Evolutionary conservation across 2,797 vertebrate genomes (phyloP).

Genomic region (Molossus alvarezi): DNA sequence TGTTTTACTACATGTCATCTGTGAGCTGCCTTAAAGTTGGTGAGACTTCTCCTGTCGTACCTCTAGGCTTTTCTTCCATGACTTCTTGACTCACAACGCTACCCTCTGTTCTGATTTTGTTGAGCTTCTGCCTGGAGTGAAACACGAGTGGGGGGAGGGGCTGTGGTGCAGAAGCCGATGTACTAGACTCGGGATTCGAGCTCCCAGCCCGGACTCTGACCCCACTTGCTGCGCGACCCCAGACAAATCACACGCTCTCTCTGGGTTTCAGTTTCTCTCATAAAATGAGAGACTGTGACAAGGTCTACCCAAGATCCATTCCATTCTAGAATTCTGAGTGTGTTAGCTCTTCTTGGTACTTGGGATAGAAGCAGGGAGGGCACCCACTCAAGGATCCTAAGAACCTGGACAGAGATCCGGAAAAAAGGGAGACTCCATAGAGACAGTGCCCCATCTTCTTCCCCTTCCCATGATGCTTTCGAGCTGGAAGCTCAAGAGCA

Average conservation of each 20-base stretch:
- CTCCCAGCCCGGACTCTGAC: neutral
- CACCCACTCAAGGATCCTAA: neutral
- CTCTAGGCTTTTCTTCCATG: neutral
- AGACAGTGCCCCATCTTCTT: neutral
- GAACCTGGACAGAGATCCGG: neutral
- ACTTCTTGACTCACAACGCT: conserved; percentile 41
- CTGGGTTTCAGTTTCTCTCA: neutral
- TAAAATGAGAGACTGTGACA: neutral
- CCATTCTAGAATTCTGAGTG: neutral
- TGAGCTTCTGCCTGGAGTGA: neutral
- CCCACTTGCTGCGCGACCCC: neutral
- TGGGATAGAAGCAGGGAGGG: neutral
- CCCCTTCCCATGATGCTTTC: neutral
- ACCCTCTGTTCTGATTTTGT: neutral
- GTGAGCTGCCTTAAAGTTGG: neutral
- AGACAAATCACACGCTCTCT: neutral
- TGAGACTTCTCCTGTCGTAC: neutral
- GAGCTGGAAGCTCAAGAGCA: neutral
- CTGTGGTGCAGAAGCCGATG: neutral
- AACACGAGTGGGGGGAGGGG: neutral
- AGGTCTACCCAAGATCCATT: neutral
- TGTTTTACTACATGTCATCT: neutral
- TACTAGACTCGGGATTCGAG: neutral
- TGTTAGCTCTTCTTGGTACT: neutral
- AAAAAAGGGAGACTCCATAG: neutral